Evolutionary conservation across 2,797 vertebrate species (phyloP).

Genomic region (Sebastolobus alascanus): DNA sequence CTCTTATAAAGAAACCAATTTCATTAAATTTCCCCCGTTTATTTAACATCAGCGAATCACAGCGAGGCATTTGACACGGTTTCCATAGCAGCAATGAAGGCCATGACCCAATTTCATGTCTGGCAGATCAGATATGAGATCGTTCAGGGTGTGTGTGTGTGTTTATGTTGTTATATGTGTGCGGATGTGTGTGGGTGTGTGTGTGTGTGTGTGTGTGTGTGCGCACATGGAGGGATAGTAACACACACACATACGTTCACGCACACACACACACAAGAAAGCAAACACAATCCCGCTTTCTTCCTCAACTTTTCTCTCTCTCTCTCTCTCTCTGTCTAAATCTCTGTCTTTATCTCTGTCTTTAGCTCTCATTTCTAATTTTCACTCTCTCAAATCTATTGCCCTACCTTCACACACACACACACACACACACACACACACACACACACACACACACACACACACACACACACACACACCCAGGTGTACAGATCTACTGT

Average conservation of each 20-base stretch:
- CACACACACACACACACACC: neutral
- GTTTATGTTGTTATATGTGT: conserved; percentile 14
- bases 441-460: neutral
- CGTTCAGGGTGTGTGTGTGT: conserved; percentile 19
- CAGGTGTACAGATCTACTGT: neutral
- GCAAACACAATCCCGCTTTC: conserved; percentile 12
- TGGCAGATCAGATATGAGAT: conserved; percentile 66
- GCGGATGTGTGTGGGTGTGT: neutral
- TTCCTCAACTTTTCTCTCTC: conserved; percentile 14
- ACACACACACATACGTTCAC: no score
- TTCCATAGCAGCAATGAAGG: conserved; percentile 71
- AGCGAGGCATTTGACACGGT: conserved; percentile 64
- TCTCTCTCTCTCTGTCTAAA: neutral
- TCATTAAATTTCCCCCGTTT: conserved; percentile 64
- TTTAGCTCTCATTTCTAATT: no score
- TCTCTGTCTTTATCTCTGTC: conserved; percentile 6
- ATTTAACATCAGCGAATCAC: conserved; percentile 65
- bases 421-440: neutral
- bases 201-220: conserved; percentile 24
- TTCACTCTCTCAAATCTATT: neutral
- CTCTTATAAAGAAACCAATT: conserved; percentile 68
- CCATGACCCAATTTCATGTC: conserved; percentile 73
- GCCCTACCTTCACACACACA: neutral
- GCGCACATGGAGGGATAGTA: neutral
- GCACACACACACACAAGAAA: neutral